Base-by-base conservation (phyloP, 2,797 vertebrate genomes). In the Neosilurus mollespiculum region DNA sequence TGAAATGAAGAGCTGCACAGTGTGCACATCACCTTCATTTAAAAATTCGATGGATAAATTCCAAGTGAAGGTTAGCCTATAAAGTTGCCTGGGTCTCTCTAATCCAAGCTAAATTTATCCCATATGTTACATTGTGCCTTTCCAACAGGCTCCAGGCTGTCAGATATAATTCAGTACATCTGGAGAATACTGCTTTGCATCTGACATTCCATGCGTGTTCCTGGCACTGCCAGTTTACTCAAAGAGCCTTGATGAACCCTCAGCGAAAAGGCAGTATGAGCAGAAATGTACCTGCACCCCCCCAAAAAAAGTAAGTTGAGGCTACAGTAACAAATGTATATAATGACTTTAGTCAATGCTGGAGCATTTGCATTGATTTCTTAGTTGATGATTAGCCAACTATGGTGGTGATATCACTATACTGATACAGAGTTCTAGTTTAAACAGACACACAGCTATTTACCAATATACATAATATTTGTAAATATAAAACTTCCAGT, bases 101-200 rank as follows among this genome's bases (percentile, higher is more conserved):
- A 92, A 91, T 91, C 88, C 90, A 84, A 84, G 84, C 88, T 91
- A 91, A 90, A 92, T 92, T 89, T 85, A 92, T 91, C 90, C 90
- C 91, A 91, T 89, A 91, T 91, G 91, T 85, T 72, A 80, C 86
- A 91, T 91, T 87, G 77, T 88, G 87, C 91, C 89, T 92, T 92
- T 93, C 91, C 92, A 89, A 49, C 59, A 51, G 86, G 91, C 92
- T 92, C 88, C 87, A 72, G 89, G 85, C 90, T 92, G 92, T 94
- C 94, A 93, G 76, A 83, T 90, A 91, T 93, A 93, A 94, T 93
- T 94, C 92, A 93, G 82, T 85, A 91, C 89, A 91, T 92, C 90
- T 88, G 88, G 89, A 92, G 91, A 92, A 92, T 93, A 88, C 88
- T 90, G 90, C 90, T 88, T 90, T 91, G 86, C 90, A 89, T 84